These are phyloP conservation scores for Blastobasis adustella DNA, from an alignment of 2,888 invertebrate species.

Conservation along the genomic window DNA sequence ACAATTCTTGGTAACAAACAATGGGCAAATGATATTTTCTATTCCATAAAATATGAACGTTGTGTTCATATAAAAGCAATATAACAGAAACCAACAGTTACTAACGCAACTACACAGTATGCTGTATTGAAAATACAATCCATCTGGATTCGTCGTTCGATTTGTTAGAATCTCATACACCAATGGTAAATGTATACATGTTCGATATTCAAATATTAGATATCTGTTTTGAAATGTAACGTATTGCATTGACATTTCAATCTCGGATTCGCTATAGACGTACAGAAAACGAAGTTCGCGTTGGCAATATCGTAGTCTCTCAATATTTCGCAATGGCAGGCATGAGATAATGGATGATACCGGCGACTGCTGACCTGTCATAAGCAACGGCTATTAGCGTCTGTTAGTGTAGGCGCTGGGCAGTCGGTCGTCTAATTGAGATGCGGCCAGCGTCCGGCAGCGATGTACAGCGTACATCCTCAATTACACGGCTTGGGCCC, in stretches of 20 bases:
- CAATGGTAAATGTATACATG: neutral
- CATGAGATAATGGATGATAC: conserved; percentile 1
- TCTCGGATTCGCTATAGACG: conserved; percentile 1
- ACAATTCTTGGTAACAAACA: too few species aligned
- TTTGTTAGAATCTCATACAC: conserved; percentile 11
- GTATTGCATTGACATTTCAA: neutral
- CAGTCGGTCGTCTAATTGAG: too few species aligned
- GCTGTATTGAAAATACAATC: conserved; percentile 13
- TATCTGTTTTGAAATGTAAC: neutral
- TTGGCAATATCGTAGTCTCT: neutral
- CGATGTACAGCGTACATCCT: too few species aligned
- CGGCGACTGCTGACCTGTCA: conserved; percentile 8
- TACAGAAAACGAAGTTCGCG: neutral
- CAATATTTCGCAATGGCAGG: conserved; percentile 3
- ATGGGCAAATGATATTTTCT: too few species aligned
- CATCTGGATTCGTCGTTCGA: conserved; percentile 19
- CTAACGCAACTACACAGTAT: neutral
- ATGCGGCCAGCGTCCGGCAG: too few species aligned
- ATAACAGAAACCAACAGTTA: too few species aligned
- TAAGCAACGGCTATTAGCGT: conserved; percentile 4
- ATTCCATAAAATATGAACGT: too few species aligned
- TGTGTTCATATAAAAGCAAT: too few species aligned
- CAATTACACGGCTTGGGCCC: too few species aligned
- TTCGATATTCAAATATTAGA: conserved; percentile 1
- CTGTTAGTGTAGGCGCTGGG: too few species aligned